Conservation (phyloP, 2,888 invertebrate species). For the Lasioglossum marginatum region DNA sequence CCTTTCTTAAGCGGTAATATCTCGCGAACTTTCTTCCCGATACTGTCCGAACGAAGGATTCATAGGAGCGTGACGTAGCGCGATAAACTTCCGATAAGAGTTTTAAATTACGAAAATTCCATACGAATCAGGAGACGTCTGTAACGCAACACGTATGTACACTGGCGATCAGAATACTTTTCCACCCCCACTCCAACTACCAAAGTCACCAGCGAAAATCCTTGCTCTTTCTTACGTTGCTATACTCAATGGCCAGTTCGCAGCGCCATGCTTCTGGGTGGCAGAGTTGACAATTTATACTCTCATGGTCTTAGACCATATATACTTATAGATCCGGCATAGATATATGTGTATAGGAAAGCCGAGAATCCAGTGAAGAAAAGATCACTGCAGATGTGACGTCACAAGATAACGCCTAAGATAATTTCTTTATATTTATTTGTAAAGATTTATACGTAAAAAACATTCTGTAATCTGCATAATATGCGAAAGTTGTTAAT, state of each 20-base stretch:
- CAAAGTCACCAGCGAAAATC: constrained; percentile 1
- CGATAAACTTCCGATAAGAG: constrained; percentile 17
- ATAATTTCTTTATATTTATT: too few species aligned
- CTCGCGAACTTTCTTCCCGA: constrained; percentile 17
- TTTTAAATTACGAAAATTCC: constrained; percentile 53
- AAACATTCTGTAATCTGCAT: too few species aligned
- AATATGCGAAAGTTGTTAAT: too few species aligned
- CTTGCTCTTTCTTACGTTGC: constrained; percentile 1
- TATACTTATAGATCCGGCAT: too few species aligned
- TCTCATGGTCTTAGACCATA: neutral
- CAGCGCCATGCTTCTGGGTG: constrained; percentile 11
- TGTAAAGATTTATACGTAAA: too few species aligned
- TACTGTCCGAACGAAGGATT: constrained; percentile 14
- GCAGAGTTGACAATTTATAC: neutral
- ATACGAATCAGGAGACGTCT: constrained; percentile 51
- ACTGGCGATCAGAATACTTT: constrained; percentile 21
- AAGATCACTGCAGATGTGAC: too few species aligned
- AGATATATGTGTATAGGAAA: too few species aligned
- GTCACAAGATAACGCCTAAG: too few species aligned
- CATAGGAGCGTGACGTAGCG: constrained; percentile 13
- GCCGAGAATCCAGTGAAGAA: too few species aligned
- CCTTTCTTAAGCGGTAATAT: constrained; percentile 64
- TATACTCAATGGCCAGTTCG: constrained; percentile 4
- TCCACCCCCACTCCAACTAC: constrained; percentile 6
- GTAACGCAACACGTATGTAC: constrained; percentile 69